Conservation (phyloP, 2,113 vertebrate genomes). For the Gadus chalcogrammus region DNA sequence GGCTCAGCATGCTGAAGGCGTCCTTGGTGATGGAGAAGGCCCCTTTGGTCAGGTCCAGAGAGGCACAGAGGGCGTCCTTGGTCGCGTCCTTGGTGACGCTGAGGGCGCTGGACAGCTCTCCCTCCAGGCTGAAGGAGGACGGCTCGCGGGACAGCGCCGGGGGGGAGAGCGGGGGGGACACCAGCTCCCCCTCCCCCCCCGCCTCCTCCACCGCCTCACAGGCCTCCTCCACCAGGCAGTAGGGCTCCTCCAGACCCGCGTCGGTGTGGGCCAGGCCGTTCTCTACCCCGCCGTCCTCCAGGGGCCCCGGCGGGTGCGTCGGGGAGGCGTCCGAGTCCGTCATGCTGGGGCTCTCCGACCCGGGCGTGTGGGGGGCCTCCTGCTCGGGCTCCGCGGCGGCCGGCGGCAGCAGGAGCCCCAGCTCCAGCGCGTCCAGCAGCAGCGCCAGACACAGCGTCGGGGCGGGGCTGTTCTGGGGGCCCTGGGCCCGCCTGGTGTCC, state of each 20-base stretch:
- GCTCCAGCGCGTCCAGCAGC: constrained; percentile 76
- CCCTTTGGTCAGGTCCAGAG: constrained; percentile 93
- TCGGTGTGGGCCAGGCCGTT: constrained; percentile 41
- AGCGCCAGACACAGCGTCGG: constrained; percentile 78
- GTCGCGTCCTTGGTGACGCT: constrained; percentile 89
- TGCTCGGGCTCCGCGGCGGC: constrained; percentile 48
- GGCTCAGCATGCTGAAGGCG: constrained; percentile 85
- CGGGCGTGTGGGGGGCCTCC: constrained; percentile 74
- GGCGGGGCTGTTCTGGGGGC: constrained; percentile 49
- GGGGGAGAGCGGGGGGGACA: constrained; percentile 51
- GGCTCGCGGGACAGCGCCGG: constrained; percentile 55
- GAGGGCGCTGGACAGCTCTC: constrained; percentile 85
- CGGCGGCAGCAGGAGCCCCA: constrained; percentile 84
- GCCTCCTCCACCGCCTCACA: constrained; percentile 80
- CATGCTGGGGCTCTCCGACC: constrained; percentile 87
- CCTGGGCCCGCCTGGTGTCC: constrained; percentile 51
- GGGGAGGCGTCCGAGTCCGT: constrained; percentile 82
- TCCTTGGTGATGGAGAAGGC: constrained; percentile 92
- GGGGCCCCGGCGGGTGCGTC: constrained; percentile 29
- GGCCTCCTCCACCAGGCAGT: constrained; percentile 78
- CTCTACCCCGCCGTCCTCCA: constrained; percentile 65
- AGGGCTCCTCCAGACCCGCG: constrained; percentile 59
- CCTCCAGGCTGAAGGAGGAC: constrained; percentile 81
- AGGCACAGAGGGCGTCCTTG: constrained; percentile 86
- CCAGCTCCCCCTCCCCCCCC: constrained; percentile 21